These are phyloP conservation scores for Chroicocephalus ridibundus DNA, from an alignment of 2,113 vertebrate species.

Conservation along the genomic window DNA sequence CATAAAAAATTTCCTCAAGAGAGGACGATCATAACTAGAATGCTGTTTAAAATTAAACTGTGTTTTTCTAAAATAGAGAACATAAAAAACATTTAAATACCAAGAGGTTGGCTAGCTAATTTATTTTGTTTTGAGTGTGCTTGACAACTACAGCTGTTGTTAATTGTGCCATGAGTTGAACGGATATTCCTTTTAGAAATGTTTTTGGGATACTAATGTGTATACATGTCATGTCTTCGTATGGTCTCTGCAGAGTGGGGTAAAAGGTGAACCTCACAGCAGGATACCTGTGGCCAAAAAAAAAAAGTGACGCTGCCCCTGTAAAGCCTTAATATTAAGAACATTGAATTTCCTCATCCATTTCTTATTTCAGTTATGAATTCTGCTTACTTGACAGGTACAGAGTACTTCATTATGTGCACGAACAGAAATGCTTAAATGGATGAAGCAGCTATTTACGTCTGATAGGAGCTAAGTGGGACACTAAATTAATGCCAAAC, in stretches of 20 bases:
- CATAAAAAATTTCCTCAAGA: conserved; percentile 68
- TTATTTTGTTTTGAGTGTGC: conserved; percentile 58
- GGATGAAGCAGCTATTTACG: conserved; percentile 57
- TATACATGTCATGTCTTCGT: neutral
- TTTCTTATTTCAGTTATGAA: conserved; percentile 69
- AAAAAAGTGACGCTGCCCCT: neutral
- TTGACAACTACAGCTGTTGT: conserved; percentile 20
- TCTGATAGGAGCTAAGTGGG: conserved; percentile 63
- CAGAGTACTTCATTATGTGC: conserved; percentile 56
- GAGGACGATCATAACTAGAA: conserved; percentile 37
- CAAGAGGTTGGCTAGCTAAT: conserved; percentile 37
- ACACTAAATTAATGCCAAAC: conserved; percentile 71
- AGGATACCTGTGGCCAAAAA: neutral
- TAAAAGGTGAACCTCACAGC: neutral
- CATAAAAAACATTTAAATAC: conserved; percentile 61
- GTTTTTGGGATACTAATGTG: neutral
- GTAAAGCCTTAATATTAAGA: conserved; percentile 1
- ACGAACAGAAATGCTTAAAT: conserved; percentile 52
- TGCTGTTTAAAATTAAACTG: conserved; percentile 62
- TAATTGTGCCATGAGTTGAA: conserved; percentile 35
- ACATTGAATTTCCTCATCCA: conserved; percentile 48
- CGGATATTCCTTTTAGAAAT: neutral
- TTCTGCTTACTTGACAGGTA: conserved; percentile 66
- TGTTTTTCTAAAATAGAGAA: conserved; percentile 46
- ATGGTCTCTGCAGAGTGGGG: neutral